Percentiles rank a stretch among this genome's conserved stretches.
Evolutionary conservation across 2,888 invertebrate genomes (phyloP).

Genomic region (Spisula solida): DNA sequence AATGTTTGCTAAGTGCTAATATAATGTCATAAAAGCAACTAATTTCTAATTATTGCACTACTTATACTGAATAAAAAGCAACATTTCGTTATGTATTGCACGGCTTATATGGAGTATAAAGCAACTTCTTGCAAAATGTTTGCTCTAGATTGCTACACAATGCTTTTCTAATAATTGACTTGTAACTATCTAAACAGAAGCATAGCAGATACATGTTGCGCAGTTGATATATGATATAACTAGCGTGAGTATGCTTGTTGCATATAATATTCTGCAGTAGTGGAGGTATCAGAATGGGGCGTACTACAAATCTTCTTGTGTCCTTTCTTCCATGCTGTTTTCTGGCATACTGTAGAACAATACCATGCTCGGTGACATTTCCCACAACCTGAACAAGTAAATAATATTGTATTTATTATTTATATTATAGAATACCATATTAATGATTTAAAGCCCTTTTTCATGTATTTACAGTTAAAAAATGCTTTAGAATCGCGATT

Average conservation of each 20-base stretch:
- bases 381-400: conserved; percentile 70
- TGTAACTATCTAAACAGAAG: neutral
- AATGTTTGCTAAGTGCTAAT: too few relatives aligned
- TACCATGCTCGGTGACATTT: conserved; percentile 81
- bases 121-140: neutral
- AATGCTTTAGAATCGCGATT: too few relatives aligned
- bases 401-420: too few relatives aligned
- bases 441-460: too few relatives aligned
- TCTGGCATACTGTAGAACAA: conserved; percentile 79
- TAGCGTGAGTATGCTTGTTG: neutral
- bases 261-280: conserved; percentile 59
- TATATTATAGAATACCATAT: too few relatives aligned
- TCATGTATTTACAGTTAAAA: too few relatives aligned
- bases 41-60: too few relatives aligned
- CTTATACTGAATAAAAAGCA: too few relatives aligned
- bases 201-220: neutral
- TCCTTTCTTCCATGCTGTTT: conserved; percentile 80
- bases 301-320: conserved; percentile 81
- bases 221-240: neutral
- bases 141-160: neutral
- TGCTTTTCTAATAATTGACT: neutral
- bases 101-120: too few relatives aligned
- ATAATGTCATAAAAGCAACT: too few relatives aligned
- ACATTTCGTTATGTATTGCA: too few relatives aligned
- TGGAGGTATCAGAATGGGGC: conserved; percentile 72